Evolutionary conservation across 1,140 invertebrate genomes (phyloP), one percentile per base, ranked within the genome.

Genomic region (Drosophila takahashii): DNA sequence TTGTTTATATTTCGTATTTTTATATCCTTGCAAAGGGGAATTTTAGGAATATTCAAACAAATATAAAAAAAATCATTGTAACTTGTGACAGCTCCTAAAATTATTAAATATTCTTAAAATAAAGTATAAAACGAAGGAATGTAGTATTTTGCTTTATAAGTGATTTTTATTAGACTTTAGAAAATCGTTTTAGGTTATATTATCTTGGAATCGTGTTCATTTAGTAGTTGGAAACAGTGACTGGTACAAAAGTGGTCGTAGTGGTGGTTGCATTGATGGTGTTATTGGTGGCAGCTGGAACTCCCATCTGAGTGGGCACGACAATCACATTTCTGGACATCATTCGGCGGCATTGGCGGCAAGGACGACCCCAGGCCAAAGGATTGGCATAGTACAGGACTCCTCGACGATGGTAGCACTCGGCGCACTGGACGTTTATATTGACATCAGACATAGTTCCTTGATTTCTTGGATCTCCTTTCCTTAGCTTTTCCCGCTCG

Each of bases 321-420:
- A 86, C 72, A 7, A 85, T 53, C 16, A 85, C 65, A 29, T 15
- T 61, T 26, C 73, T 42, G 54, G 18, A 22, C 72, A 83, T 79
- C 80, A 79, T 83, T 29, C 81, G 70, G 32, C 41, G 15, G 45
- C 81, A 85, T 15, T 53, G 77, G 13, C 81, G 64, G 7, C 81
- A 85, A 4, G 81, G 81, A 36, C 69, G 56, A 32, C 51, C 69
- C 51, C 73, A 85, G 9, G 26, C 64, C 77, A 60, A 74, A 26
- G 77, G 62, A 11, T 37, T 29, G 9, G 66, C 32, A 4, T 50
- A 16, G 7, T 51, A 62, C 3, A 81, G 50, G 6, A 59, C 36
- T 50, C 77, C 77, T 11, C 41, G 77, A 2, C 64, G 77, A 52
- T 85, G 81, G 54, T 62, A 37, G 50, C 81, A 85, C n/a, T 80